Evolutionary conservation across 1,140 invertebrate species (phyloP), one percentile per base, ranked within the genome.

Genomic region (Venturia canescens): DNA sequence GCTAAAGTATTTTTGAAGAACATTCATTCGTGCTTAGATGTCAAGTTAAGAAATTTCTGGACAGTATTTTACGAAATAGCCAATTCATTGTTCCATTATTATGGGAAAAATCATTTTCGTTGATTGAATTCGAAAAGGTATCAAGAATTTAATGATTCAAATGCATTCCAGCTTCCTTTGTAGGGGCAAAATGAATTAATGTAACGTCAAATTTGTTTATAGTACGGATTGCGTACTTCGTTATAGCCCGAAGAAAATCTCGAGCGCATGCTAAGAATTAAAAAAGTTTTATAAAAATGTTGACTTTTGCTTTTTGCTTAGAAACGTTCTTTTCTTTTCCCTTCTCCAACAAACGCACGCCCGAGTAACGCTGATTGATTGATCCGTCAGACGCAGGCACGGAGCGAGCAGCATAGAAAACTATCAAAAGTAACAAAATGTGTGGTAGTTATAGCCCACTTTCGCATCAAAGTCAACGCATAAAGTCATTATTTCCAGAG

Each of bases 351-450:
- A 60, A 53, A 66, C 50, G 27, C 1, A 31, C 67, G 70, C 82
- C 13, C 79, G 78, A 84, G 74, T 83, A 27, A 63, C 60, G 50
- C 60, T 89, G 89, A 90, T 90, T 89, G 89, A 90, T 89, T 89
- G 87, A 87, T 84, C 89, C 86, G 89, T 89, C 88, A 89, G 48
- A 69, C 81, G 86, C 88, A 89, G 87, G 83, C 85, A 82, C 83
- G 81, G 81, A 76, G 71, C 82, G 81, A 44, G 69, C 50, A 72
- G n/a, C 63, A 29, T 34, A 27, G 26, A 44, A 60, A 84, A 70
- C 84, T 82, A 87, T 85, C 85, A 88, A 87, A 88, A 89, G 88
- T 89, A 89, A 88, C 87, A 86, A 88, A 88, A 83, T 83, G 78
- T 66, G 82, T n/a, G n/a, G 75, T 80, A 69, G 60, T 27, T 63